Evolutionary conservation across 1,140 invertebrate genomes (phyloP).

Genomic region (Theocolax elegans): DNA sequence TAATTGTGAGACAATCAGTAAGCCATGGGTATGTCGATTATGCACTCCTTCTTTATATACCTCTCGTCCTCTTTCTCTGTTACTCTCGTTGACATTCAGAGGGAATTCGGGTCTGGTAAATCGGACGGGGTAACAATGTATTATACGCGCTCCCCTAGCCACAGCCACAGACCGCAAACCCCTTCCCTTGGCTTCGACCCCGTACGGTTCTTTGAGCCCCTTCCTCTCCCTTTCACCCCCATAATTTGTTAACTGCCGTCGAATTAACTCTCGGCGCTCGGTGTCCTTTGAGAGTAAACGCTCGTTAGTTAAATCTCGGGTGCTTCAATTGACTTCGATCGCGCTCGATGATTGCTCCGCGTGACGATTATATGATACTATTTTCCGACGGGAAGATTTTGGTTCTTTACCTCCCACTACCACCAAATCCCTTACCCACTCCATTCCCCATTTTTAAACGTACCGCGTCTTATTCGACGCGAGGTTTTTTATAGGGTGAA

Average conservation of each 20-base stretch:
- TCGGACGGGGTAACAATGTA: conserved; percentile 64
- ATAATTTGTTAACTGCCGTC: conserved; percentile 65
- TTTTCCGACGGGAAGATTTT: too few species aligned
- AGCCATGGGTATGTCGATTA: conserved; percentile 12
- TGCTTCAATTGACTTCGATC: conserved; percentile 31
- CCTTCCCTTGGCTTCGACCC: conserved; percentile 44
- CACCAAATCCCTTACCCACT: neutral
- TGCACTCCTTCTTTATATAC: neutral
- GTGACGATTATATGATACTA: neutral
- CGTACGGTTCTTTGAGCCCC: conserved; percentile 21
- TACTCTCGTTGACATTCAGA: too few species aligned
- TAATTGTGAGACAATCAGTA: conserved; percentile 62
- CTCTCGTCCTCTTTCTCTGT: neutral
- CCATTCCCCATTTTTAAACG: neutral
- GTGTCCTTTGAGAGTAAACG: conserved; percentile 49
- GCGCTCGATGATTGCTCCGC: neutral
- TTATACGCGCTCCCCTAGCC: conserved; percentile 51
- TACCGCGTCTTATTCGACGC: too few species aligned
- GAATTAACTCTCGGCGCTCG: conserved; percentile 56
- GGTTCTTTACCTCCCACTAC: too few species aligned
- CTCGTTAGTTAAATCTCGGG: conserved; percentile 44
- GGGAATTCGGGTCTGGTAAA: too few species aligned
- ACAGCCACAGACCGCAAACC: conserved; percentile 58
- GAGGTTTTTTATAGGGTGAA: too few species aligned
- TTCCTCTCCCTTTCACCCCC: conserved; percentile 52